phyloP scores from a whole-genome alignment of 2,888 invertebrate genomes.

The Drosophila falleni region DNA sequence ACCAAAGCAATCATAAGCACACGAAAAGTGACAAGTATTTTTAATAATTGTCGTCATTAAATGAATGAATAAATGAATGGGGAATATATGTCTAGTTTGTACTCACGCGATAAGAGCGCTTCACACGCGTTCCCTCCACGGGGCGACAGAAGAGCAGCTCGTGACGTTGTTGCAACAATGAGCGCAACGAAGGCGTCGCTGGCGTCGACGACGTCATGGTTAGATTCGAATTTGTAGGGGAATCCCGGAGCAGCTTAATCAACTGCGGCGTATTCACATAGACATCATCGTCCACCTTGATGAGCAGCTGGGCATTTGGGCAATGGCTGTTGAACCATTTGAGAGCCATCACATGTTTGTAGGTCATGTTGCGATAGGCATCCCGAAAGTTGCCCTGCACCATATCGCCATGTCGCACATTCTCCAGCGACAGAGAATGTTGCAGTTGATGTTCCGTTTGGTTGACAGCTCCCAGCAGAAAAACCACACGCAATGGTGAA shows the following conservation, averaged over 20 bases:
- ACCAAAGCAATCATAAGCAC: too few species aligned
- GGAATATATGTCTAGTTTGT: not conserved
- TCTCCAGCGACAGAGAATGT: conserved; percentile 86
- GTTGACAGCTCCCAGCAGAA: conserved; percentile 88
- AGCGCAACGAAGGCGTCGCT: conserved; percentile 25
- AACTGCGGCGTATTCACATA: conserved; percentile 90
- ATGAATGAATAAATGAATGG: not conserved
- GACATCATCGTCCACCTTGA: conserved; percentile 93
- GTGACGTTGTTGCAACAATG: conserved; percentile 79
- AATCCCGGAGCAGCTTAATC: conserved; percentile 86
- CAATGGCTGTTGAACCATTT: conserved; percentile 92
- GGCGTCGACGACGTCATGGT: conserved; percentile 30
- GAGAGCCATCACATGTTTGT: conserved; percentile 93
- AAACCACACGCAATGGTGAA: conserved; percentile 87
- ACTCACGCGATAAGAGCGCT: conserved; percentile 87
- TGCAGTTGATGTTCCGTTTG: conserved; percentile 84
- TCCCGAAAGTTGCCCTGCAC: conserved; percentile 92
- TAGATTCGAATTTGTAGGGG: conserved; percentile 42
- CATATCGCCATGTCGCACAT: conserved; percentile 88
- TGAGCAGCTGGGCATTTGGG: conserved; percentile 88
- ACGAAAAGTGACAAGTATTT: too few species aligned
- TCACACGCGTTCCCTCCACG: conserved; percentile 86
- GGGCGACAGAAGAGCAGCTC: conserved; percentile 89
- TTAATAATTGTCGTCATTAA: not conserved
- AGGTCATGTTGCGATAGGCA: conserved; percentile 92